phyloP scores from a whole-genome alignment of 2,113 vertebrate species.

The Vidua macroura region DNA sequence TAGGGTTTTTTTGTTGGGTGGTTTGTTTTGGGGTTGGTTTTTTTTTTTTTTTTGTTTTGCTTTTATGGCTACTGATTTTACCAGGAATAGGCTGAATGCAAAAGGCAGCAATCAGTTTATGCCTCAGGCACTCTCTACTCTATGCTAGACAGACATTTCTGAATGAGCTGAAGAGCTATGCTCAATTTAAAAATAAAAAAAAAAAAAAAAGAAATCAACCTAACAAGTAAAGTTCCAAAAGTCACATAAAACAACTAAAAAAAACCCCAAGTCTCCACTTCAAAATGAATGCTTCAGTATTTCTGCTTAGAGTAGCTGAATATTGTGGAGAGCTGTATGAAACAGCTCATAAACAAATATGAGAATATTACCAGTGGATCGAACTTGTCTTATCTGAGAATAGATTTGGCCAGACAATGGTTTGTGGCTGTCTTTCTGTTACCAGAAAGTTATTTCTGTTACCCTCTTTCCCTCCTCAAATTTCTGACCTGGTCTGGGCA shows the following conservation, averaged over 20 bases:
- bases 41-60: background rate
- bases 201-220: background rate
- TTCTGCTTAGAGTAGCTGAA: background rate
- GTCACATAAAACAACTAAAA: background rate
- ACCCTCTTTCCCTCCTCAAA: background rate
- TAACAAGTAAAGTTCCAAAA: background rate
- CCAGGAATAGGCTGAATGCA: background rate
- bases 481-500: background rate
- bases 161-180: background rate
- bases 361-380: background rate
- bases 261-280: rapidly evolving
- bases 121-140: background rate
- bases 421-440: background rate
- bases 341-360: background rate
- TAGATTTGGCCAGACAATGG: background rate
- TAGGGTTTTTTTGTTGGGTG: background rate
- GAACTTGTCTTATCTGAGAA: background rate
- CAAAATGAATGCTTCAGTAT: background rate
- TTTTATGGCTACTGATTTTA: background rate
- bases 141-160: background rate
- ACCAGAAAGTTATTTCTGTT: background rate
- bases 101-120: background rate
- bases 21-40: background rate
- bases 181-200: background rate
- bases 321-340: background rate